Evolutionary conservation across 2,797 vertebrate genomes (phyloP).

Genomic region (Anguilla megastoma): DNA sequence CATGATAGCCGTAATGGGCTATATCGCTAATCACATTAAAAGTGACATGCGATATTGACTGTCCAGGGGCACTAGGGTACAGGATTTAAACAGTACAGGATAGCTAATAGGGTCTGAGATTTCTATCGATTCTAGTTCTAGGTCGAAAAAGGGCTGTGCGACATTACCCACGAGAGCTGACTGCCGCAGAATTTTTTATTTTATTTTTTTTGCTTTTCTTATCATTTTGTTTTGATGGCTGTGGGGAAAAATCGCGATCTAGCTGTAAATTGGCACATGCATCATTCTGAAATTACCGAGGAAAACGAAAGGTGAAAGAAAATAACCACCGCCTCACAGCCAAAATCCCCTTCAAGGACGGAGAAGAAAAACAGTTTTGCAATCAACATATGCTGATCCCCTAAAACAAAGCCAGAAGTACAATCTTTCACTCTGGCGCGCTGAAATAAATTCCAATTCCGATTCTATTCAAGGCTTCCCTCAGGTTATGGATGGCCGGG

Average conservation of each 20-base stretch:
- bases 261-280: background rate
- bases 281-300: background rate
- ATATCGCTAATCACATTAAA: slow-evolving; percentile 70
- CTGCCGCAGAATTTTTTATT: slow-evolving; percentile 36
- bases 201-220: background rate
- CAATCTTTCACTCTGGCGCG: slow-evolving; percentile 13
- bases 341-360: background rate
- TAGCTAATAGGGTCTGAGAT: slow-evolving; percentile 71
- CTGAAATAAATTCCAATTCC: background rate
- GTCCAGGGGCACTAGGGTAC: slow-evolving; percentile 64
- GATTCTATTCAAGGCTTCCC: slow-evolving; percentile 8
- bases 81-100: slow-evolving; percentile 73
- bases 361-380: background rate
- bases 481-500: slow-evolving; percentile 55
- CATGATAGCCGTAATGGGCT: slow-evolving; percentile 59
- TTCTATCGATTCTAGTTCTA: slow-evolving; percentile 69
- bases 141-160: slow-evolving; percentile 67
- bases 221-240: background rate
- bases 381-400: background rate
- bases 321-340: background rate
- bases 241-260: background rate
- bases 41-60: slow-evolving; percentile 73
- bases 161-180: slow-evolving; percentile 44
- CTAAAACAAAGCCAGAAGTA: background rate
- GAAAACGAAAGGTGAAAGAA: background rate